Evolutionary conservation across 37 sponge, comb jelly and placozoan genomes (phyloP), one percentile per base, ranked within the genome.

Genomic region (Aplysina aerophoba): DNA sequence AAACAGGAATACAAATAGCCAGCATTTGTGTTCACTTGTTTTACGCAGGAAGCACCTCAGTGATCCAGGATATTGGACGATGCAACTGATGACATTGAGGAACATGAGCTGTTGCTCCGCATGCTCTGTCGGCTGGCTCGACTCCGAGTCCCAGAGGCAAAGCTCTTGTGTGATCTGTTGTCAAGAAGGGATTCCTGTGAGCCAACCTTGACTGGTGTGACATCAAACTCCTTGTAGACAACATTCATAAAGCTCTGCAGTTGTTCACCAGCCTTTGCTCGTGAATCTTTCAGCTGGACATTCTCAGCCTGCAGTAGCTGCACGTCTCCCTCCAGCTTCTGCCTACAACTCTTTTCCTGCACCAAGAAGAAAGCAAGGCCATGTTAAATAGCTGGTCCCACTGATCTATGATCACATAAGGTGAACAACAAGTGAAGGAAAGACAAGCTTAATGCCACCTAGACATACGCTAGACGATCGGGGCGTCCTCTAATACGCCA

Each of bases 261-360:
- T 28, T 85, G 89, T 24, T 86, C 50, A 11, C 65, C 79, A 6
- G 92, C 92, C 8, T 82, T 50, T n/a, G 55, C 25, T 27, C 89
- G 66, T 15, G 31, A 44, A 13, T 53, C 31, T 36, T 85, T 83
- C 21, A 92, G 62, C 58, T 78, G 60, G 19, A 83, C 84, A 35
- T 92, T 92, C 34, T 88, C 89, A 34, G 33, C 64, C 59, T 91
- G 86, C 0, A 91, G 83, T 62, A 74, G 66, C 25, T 80, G 66
- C 11, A 91, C 92, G 75, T 87, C 87, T n/a, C 65, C 82, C 79
- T 88, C 92, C n/a, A 92, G 84, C 0, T 60, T 75, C 4, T 78
- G 27, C 83, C 92, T 88, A 30, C 86, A 73, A 21, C 72, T 35
- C 50, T 78, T 82, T 57, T 92, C 92, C 86, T 88, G 54, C 15